Evolutionary conservation across 2,113 vertebrate species (phyloP).

Genomic region (Circaetus cinerascens): DNA sequence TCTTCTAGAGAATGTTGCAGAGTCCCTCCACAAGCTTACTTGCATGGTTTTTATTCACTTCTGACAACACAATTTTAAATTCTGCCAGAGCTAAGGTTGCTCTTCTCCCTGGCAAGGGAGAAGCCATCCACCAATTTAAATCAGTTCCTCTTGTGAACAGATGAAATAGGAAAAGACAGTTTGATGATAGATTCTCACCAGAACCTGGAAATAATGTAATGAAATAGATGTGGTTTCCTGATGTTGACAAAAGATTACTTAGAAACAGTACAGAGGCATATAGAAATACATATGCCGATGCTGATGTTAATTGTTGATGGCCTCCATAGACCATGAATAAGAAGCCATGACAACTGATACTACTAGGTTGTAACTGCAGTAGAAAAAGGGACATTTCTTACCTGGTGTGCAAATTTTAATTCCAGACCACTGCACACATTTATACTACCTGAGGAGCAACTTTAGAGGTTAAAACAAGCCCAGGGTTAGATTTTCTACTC

Average conservation of each 20-base stretch:
- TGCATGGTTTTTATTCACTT: conserved; percentile 78
- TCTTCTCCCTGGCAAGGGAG: conserved; percentile 71
- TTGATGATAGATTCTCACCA: neutral
- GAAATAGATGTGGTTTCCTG: neutral
- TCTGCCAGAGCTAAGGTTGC: conserved; percentile 76
- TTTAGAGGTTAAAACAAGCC: neutral
- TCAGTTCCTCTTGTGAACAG: neutral
- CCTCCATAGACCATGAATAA: neutral
- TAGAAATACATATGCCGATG: neutral
- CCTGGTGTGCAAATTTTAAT: neutral
- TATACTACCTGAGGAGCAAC: neutral
- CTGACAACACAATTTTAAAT: conserved; percentile 79
- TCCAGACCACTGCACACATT: neutral
- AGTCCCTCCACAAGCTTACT: conserved; percentile 70
- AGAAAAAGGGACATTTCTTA: neutral
- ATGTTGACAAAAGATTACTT: neutral
- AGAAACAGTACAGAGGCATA: neutral
- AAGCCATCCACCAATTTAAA: conserved; percentile 54
- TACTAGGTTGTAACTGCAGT: neutral
- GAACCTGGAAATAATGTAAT: neutral
- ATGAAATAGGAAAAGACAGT: neutral
- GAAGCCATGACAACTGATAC: neutral
- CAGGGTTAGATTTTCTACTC: neutral
- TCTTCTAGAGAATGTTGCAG: conserved; percentile 78
- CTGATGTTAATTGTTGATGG: neutral